Percentiles rank a stretch among this genome's conserved stretches.
phyloP scores from a whole-genome alignment of 2,113 vertebrate genomes.

The Triplophysa rosa region DNA sequence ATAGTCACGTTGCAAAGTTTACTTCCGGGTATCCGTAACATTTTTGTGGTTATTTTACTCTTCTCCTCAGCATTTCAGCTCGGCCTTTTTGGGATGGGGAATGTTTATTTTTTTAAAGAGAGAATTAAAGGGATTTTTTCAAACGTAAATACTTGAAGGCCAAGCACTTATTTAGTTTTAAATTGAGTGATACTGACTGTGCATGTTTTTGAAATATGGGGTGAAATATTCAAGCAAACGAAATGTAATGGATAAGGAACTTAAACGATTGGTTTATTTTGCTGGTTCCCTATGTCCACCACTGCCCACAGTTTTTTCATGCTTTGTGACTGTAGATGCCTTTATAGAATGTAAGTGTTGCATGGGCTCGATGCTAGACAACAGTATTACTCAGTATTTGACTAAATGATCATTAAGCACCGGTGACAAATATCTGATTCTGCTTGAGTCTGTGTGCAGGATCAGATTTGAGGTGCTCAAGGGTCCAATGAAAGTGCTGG shows the following conservation, averaged over 20 bases:
- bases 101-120: constrained; percentile 41
- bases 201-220: constrained; percentile 53
- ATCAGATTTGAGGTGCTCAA: constrained; percentile 64
- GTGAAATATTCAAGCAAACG: neutral
- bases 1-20: constrained; percentile 52
- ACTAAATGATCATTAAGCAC: constrained; percentile 51
- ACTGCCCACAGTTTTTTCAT: constrained; percentile 63
- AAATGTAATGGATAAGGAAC: neutral
- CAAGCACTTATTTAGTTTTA: constrained; percentile 72
- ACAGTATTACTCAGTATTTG: constrained; percentile 49
- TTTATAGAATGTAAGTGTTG: constrained; percentile 64
- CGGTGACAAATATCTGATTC: constrained; percentile 59
- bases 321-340: constrained; percentile 61
- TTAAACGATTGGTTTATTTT: neutral
- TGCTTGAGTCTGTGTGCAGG: constrained; percentile 29
- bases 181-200: constrained; percentile 50
- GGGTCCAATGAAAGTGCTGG: constrained; percentile 41
- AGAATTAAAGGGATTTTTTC: constrained; percentile 39
- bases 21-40: constrained; percentile 57
- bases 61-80: neutral
- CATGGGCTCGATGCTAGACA: constrained; percentile 59
- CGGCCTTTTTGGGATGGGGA: neutral
- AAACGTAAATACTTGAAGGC: constrained; percentile 74
- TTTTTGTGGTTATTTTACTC: constrained; percentile 41
- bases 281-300: constrained; percentile 30